Evolutionary conservation across 1,140 invertebrate species (phyloP).

Genomic region (Eubasilissa regina): DNA sequence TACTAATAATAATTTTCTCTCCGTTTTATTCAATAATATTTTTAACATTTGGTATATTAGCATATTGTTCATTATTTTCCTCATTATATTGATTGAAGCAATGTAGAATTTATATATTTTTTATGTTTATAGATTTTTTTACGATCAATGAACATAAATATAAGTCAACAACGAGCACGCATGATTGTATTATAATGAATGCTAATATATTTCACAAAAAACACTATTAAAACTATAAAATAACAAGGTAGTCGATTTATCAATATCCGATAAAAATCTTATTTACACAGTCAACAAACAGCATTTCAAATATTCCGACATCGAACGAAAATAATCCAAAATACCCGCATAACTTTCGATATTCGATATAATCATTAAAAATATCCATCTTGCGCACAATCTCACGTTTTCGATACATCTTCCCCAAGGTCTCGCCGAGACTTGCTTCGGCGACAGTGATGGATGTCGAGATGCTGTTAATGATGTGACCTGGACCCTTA

Average conservation of each 20-base stretch:
- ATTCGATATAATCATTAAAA: conserved; percentile 2
- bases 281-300: not conserved
- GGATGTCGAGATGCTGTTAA: conserved; percentile 14
- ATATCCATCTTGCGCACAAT: not conserved
- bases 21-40: no score
- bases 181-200: no score
- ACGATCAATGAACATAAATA: no score
- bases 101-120: no score
- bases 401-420: not conserved
- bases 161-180: no score
- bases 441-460: conserved; percentile 11
- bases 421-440: not conserved
- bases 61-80: no score
- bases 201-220: no score
- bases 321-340: not conserved
- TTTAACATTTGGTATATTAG: no score
- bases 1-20: no score
- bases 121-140: no score
- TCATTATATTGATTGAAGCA: no score
- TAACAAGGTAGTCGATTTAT: not conserved
- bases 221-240: no score
- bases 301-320: not conserved
- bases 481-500: conserved; percentile 20
- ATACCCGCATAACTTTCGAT: conserved; percentile 5
- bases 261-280: not conserved